A percentile compares a stretch with the other conserved stretches of the same genome.
These are phyloP conservation scores for Trissolcus basalis DNA, from an alignment of 1,140 invertebrate genomes.

Conservation along the genomic window DNA sequence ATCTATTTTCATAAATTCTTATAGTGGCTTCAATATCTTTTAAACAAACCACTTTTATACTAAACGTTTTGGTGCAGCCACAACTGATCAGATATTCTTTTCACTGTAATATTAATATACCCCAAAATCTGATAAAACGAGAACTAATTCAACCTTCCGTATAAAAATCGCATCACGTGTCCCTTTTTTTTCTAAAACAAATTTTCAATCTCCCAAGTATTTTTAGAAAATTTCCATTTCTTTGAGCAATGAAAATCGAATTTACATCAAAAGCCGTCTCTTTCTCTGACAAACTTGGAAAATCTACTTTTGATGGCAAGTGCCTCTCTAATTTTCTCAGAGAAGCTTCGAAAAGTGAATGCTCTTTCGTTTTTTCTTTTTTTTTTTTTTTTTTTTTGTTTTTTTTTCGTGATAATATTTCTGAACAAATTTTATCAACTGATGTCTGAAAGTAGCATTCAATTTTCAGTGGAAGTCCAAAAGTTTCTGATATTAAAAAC, in stretches of 20 bases:
- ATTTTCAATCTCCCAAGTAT: constrained; percentile 45
- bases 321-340: constrained; percentile 30
- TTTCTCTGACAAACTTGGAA: constrained; percentile 48
- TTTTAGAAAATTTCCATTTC: constrained; percentile 50
- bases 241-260: constrained; percentile 48
- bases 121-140: constrained; percentile 14
- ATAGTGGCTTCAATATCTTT: too few species aligned
- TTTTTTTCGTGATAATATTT: too few species aligned
- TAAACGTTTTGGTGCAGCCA: too few species aligned
- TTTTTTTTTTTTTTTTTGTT: too few species aligned
- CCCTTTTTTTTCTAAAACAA: constrained; percentile 28
- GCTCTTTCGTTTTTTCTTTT: constrained; percentile 18
- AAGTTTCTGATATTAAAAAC: background rate
- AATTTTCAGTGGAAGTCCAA: too few species aligned
- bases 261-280: constrained; percentile 41
- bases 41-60: too few species aligned
- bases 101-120: constrained; percentile 20
- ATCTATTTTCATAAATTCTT: too few species aligned
- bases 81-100: too few species aligned
- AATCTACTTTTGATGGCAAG: constrained; percentile 49
- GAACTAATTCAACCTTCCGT: constrained; percentile 36
- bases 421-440: too few species aligned
- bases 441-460: too few species aligned
- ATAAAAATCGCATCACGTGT: constrained; percentile 45
- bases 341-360: constrained; percentile 38